Percentiles rank a stretch among this genome's conserved stretches.
These are phyloP conservation scores for Jaculus jaculus DNA, from an alignment of 2,113 vertebrate genomes.

Conservation along the genomic window DNA sequence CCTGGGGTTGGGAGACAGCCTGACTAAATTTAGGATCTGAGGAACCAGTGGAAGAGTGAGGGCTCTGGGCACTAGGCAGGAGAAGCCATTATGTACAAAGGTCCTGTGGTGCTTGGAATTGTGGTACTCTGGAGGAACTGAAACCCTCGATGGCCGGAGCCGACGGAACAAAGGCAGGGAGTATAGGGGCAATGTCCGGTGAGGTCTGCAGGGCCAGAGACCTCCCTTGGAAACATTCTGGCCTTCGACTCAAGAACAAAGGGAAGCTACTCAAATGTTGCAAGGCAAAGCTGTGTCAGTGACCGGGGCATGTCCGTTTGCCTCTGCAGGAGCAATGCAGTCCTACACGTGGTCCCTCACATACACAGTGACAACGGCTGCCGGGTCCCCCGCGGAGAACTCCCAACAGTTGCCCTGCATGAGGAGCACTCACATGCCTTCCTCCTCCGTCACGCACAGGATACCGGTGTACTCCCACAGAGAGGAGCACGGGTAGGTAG, in stretches of 20 bases:
- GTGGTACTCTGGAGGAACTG: neutral
- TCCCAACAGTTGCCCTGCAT: conserved; percentile 95
- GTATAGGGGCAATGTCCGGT: neutral
- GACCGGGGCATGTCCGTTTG: conserved; percentile 47
- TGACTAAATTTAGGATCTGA: neutral
- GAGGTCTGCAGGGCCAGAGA: neutral
- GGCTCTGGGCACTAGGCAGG: neutral
- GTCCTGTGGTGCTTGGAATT: neutral
- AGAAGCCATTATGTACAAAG: neutral
- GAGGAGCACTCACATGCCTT: conserved; percentile 90
- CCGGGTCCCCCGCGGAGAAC: conserved; percentile 91
- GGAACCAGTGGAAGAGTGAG: neutral
- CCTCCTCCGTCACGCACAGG: conserved; percentile 91
- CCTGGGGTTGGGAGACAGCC: neutral
- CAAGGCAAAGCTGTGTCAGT: neutral
- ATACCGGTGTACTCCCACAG: conserved; percentile 96
- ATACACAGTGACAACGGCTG: conserved; percentile 99
- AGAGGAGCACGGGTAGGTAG: conserved; percentile 94
- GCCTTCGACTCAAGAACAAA: neutral
- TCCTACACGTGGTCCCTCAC: conserved; percentile 99
- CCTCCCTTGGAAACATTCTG: neutral
- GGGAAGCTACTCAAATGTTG: neutral
- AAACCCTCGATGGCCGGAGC: neutral
- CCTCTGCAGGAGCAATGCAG: conserved; percentile 95
- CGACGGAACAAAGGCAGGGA: neutral